phyloP scores from a whole-genome alignment of 2,888 invertebrate genomes.

The Odontocerum albicorne region DNA sequence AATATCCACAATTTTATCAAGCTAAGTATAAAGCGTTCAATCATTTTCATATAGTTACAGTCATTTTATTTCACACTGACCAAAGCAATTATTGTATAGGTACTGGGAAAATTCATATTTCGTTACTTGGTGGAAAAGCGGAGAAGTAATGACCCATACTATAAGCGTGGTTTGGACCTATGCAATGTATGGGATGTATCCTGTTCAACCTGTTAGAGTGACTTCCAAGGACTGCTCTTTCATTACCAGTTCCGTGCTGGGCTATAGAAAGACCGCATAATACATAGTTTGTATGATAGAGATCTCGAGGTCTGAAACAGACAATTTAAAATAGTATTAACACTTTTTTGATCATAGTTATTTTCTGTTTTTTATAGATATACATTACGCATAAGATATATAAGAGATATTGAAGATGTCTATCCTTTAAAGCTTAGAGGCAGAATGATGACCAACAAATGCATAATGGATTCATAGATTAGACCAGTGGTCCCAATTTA shows the following conservation, averaged over 20 bases:
- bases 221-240: conserved; percentile 42
- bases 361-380: not conserved
- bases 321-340: not conserved
- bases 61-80: no score
- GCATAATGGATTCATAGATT: no score
- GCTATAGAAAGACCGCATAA: conserved; percentile 93
- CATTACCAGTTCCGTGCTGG: conserved; percentile 66
- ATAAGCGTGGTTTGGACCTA: conserved; percentile 65
- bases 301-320: conserved; percentile 74
- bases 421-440: no score
- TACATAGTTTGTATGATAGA: conserved; percentile 97
- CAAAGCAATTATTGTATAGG: no score
- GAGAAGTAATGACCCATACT: conserved; percentile 57
- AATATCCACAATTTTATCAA: no score
- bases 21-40: no score
- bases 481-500: no score
- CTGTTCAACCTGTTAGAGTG: conserved; percentile 68
- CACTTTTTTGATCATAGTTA: not conserved
- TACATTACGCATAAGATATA: no score
- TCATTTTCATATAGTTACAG: no score
- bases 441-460: no score
- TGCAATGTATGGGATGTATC: conserved; percentile 83
- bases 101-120: no score
- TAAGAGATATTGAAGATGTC: no score
- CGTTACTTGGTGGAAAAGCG: conserved; percentile 43